These are phyloP conservation scores for Crotalus tigris DNA, from an alignment of 2,113 vertebrate species.

Conservation along the genomic window DNA sequence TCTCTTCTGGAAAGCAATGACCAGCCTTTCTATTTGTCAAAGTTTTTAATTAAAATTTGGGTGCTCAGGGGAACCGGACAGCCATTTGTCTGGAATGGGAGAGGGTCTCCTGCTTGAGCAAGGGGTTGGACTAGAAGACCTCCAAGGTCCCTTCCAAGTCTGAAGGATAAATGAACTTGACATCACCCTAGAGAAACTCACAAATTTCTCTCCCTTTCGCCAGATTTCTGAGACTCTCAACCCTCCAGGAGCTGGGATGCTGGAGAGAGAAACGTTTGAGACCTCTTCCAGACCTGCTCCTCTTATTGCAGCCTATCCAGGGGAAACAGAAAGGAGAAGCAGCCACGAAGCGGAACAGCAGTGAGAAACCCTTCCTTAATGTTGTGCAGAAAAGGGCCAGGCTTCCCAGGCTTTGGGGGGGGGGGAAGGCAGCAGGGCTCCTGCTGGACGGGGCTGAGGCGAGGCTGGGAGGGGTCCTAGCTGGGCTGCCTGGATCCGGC, in stretches of 20 bases:
- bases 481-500: too few relatives aligned
- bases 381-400: rapidly evolving
- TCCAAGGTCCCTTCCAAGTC: too few relatives aligned
- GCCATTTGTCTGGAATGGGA: too few relatives aligned
- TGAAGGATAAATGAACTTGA: neutral
- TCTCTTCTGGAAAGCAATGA: neutral
- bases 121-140: too few relatives aligned
- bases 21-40: too few relatives aligned
- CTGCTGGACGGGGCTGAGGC: too few relatives aligned
- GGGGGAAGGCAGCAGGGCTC: too few relatives aligned
- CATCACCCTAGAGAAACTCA: neutral
- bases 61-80: too few relatives aligned
- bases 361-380: constrained; percentile 32
- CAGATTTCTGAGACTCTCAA: constrained; percentile 15
- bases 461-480: too few relatives aligned
- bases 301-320: neutral
- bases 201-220: neutral
- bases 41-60: too few relatives aligned
- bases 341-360: neutral
- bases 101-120: too few relatives aligned
- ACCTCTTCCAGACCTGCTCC: neutral
- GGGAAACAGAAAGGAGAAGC: neutral
- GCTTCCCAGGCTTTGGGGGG: too few relatives aligned
- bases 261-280: neutral
- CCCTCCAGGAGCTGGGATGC: neutral